phyloP scores from a whole-genome alignment of 1,140 invertebrate genomes.

The Temnothorax nylanderi region DNA sequence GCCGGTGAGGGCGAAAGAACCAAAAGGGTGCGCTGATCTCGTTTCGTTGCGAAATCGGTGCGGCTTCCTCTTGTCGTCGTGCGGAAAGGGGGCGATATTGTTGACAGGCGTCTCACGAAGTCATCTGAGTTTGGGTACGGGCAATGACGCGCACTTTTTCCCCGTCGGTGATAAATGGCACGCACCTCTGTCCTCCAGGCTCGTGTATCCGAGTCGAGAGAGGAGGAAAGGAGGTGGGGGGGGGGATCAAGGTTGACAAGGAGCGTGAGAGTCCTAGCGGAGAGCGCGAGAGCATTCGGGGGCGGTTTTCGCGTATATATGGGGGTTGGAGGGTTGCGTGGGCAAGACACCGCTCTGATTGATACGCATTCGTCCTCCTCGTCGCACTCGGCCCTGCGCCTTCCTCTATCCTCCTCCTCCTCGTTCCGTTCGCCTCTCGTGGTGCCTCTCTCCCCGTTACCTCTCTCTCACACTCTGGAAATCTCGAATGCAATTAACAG shows the following conservation, averaged over 20 bases:
- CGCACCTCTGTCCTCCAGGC: slow-evolving; percentile 64
- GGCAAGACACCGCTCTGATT: slow-evolving; percentile 79
- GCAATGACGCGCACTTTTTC: slow-evolving; percentile 82
- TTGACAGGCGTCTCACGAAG: slow-evolving; percentile 82
- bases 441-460: not conserved
- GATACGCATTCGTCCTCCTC: slow-evolving; percentile 71
- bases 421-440: not conserved
- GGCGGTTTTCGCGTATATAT: slow-evolving; percentile 55
- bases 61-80: slow-evolving; percentile 17
- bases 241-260: slow-evolving; percentile 66
- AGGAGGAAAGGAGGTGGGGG: not conserved
- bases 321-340: slow-evolving; percentile 64
- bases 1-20: not conserved
- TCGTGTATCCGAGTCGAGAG: slow-evolving; percentile 52
- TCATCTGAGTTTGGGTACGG: slow-evolving; percentile 80
- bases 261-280: slow-evolving; percentile 69
- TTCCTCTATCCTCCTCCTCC: not conserved
- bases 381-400: slow-evolving; percentile 13
- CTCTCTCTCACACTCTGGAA: slow-evolving; percentile 18
- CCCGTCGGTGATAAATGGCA: slow-evolving; percentile 82
- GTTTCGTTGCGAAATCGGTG: slow-evolving; percentile 54
- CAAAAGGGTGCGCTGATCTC: slow-evolving; percentile 8
- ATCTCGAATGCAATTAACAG: slow-evolving; percentile 54
- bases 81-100: slow-evolving; percentile 76
- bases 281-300: slow-evolving; percentile 41